Evolutionary conservation across 2,113 vertebrate genomes (phyloP), one percentile per base, ranked within the genome.

Genomic region (Mobula birostris): DNA sequence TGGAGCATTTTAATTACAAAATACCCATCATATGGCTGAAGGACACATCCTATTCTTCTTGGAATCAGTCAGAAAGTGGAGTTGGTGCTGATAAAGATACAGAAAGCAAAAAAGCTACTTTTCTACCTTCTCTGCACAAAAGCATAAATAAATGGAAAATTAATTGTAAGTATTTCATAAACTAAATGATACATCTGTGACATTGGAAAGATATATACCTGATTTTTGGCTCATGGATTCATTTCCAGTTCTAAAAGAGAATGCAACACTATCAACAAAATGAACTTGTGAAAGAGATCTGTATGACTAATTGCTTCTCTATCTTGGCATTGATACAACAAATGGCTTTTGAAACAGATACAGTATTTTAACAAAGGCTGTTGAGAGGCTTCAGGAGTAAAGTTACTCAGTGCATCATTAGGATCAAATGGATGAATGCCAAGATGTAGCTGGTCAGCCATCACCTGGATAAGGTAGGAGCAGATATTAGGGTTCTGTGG

Each of bases 1-100:
- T 32, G n/a, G 61, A 66, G 61, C 61, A 90, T 68, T 90, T n/a
- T 32, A 74, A 68, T 90, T n/a, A 90, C 85, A 90, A 90, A 61
- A 58, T 56, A 87, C 56, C 56, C 83, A 87, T 5, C 14, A 66
- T 19, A 0, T 19, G 15, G 70, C 70, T 74, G 70, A 21, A 90
- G 29, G 32, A 58, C 12, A 0, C 19, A 90, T 17, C 61, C 85
- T 15, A 19, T n/a, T 90, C 61, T 7, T 87, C 61, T 29, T 63
- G 61, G 29, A 61, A 85, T 68, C 15, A 66, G 29, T 88, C 12
- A 88, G 17, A 17, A 88, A 88, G 29, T 88, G 29, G 61, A 17
- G 14, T 15, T 63, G 48, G 21, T 56, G 29, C 48, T 11, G 70
- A 21, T 17, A 7, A 63, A n/a, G n/a, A 61, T 61, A 88, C 27